Conservation (phyloP, 2,888 invertebrate genomes). For the Netelia melanura region DNA sequence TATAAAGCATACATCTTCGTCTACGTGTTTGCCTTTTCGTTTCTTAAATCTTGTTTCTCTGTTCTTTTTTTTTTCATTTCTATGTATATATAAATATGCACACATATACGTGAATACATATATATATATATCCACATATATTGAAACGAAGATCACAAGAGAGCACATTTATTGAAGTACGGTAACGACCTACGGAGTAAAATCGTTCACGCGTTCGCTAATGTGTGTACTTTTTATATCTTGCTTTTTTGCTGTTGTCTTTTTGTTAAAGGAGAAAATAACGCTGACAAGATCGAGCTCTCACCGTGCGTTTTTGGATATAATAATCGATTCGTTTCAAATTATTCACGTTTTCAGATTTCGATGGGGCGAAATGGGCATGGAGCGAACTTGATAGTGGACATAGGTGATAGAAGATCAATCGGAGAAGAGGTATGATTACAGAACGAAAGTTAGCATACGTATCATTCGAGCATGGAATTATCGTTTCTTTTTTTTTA, state of each 20-base stretch:
- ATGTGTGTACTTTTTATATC: conserved; percentile 21
- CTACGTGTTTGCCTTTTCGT: conserved; percentile 63
- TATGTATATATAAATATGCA: conserved; percentile 12
- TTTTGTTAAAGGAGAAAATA: conserved; percentile 15
- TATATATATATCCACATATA: conserved; percentile 45
- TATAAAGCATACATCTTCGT: conserved; percentile 52
- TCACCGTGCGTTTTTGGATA: conserved; percentile 4
- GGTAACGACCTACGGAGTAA: conserved; percentile 13
- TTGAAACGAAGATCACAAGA: conserved; percentile 53
- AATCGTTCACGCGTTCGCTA: conserved; percentile 46
- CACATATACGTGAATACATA: conserved; percentile 32
- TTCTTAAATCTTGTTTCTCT: conserved; percentile 49
- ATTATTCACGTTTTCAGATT: neutral
- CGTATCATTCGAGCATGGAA: neutral
- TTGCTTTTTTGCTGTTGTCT: neutral
- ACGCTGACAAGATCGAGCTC: conserved; percentile 14
- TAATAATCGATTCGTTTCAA: neutral
- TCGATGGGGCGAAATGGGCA: neutral
- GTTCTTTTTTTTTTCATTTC: conserved; percentile 21
- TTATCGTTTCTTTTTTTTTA: neutral
- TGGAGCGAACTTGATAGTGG: neutral
- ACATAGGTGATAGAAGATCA: conserved; percentile 2
- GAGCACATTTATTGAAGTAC: conserved; percentile 43
- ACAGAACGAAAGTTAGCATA: conserved; percentile 4
- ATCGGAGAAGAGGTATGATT: conserved; percentile 15